These are phyloP conservation scores for Phainopepla nitens DNA, from an alignment of 2,113 vertebrate species.

Conservation along the genomic window DNA sequence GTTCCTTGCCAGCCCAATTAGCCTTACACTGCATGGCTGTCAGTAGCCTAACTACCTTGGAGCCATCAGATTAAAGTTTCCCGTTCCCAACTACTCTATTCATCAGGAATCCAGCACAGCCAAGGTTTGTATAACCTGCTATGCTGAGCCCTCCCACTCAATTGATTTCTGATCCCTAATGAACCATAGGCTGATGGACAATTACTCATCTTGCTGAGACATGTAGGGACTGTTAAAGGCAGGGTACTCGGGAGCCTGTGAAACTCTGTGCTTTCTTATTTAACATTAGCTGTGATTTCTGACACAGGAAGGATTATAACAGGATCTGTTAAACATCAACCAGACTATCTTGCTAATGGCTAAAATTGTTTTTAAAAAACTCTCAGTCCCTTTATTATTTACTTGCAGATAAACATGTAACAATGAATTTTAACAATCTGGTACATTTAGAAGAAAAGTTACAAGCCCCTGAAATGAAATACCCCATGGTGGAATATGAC, in stretches of 20 bases:
- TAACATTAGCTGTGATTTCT: constrained; percentile 62
- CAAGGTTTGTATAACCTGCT: constrained; percentile 73
- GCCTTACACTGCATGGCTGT: constrained; percentile 59
- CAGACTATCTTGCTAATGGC: constrained; percentile 24
- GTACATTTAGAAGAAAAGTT: constrained; percentile 27
- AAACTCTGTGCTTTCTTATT: constrained; percentile 63
- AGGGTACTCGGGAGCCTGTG: constrained; percentile 56
- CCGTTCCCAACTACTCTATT: constrained; percentile 72
- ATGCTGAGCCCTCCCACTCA: constrained; percentile 72
- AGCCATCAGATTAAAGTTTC: constrained; percentile 73
- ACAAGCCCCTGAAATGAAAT: background rate
- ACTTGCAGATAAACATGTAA: constrained; percentile 34
- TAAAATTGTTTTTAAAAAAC: constrained; percentile 14
- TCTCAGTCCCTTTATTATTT: constrained; percentile 19
- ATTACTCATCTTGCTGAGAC: constrained; percentile 72
- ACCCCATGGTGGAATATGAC: background rate
- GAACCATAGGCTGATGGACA: constrained; percentile 75
- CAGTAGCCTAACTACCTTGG: constrained; percentile 75
- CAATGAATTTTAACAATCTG: constrained; percentile 35
- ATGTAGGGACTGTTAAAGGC: constrained; percentile 63
- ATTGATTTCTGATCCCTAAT: constrained; percentile 82
- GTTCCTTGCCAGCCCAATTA: constrained; percentile 74
- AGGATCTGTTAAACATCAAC: constrained; percentile 31
- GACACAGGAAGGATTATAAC: constrained; percentile 56
- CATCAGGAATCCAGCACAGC: constrained; percentile 73